phyloP scores from a whole-genome alignment of 2,113 vertebrate species.

The Hydrochoerus hydrochaeris region DNA sequence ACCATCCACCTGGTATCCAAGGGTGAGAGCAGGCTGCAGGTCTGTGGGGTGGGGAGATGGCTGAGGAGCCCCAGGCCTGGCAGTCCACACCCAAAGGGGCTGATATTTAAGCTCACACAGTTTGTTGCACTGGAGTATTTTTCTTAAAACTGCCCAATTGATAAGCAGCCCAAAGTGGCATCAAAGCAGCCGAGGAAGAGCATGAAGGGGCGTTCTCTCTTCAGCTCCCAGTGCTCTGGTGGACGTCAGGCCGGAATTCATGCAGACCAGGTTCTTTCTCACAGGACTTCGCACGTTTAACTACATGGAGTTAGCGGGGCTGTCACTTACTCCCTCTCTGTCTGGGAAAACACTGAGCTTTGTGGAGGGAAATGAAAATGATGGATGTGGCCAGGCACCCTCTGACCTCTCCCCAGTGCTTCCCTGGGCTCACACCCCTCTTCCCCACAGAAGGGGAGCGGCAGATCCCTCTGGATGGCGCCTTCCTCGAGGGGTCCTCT shows the following conservation, averaged over 20 bases:
- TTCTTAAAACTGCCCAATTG: neutral
- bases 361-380: neutral
- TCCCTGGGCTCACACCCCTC: neutral
- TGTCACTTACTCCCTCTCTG: neutral
- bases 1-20: slow-evolving; percentile 85
- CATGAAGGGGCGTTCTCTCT: neutral
- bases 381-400: neutral
- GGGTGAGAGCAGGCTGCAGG: slow-evolving; percentile 79
- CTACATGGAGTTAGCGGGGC: neutral
- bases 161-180: neutral
- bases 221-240: neutral
- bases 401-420: neutral
- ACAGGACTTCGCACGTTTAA: neutral
- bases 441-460: slow-evolving; percentile 75
- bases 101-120: neutral
- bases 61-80: neutral
- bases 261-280: slow-evolving; percentile 23
- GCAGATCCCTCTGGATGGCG: slow-evolving; percentile 86
- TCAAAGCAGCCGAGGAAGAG: neutral
- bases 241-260: neutral
- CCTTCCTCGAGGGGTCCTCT: slow-evolving; percentile 87
- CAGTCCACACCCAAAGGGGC: neutral
- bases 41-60: neutral
- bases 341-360: neutral
- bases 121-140: neutral